Base-by-base conservation (phyloP, 1,140 invertebrate species). In the Sminthurides bifidus region DNA sequence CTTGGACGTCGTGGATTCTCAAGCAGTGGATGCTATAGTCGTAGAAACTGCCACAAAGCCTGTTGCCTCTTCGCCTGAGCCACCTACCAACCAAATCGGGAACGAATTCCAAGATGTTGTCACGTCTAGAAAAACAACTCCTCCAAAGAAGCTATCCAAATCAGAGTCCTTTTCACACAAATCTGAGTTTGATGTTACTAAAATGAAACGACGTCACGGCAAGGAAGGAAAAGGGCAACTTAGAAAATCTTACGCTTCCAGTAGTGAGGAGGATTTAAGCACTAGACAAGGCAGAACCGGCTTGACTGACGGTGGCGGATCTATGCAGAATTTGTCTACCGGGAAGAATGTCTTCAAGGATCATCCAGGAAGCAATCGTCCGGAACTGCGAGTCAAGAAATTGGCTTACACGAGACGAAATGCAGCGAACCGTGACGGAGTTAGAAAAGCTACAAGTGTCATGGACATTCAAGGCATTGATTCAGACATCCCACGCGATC, bases 121-220 rank as follows among this genome's bases (percentile, higher is more conserved):
- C 23, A n/a, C 41, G 23, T 12, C 23, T 44, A n/a, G n/a, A n/a
- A n/a, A 19, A 5, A 31, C 37, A 6, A 45, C 37, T 8, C 27
- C 55, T 12, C 1, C 24, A 17, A 60, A 54, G 40, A 60, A 60
- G 29, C 23, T 60, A 5, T 56, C 59, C 15, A 64, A 64, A 45
- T 64, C 62, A 17, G 62, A 64, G 26, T 64, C 62, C 2, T 64
- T 64, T 54, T 59, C 61, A 2, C 58, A 64, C 29, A 60, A 60
- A 12, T 57, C 58, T 29, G 62, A 64, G 29, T 58, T 58, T 49
- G 58, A 64, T 37, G 56, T 50, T 14, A 49, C 46, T 10, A 60
- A 59, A 29, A 52, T 58, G 58, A 59, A 54, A 17, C 17, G 62
- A 41, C 12, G 15, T 61, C 40, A 27, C 19, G 19, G 15, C 19